These are phyloP conservation scores for Lasioglossum figueresi DNA, from an alignment of 2,888 invertebrate species.

Conservation along the genomic window DNA sequence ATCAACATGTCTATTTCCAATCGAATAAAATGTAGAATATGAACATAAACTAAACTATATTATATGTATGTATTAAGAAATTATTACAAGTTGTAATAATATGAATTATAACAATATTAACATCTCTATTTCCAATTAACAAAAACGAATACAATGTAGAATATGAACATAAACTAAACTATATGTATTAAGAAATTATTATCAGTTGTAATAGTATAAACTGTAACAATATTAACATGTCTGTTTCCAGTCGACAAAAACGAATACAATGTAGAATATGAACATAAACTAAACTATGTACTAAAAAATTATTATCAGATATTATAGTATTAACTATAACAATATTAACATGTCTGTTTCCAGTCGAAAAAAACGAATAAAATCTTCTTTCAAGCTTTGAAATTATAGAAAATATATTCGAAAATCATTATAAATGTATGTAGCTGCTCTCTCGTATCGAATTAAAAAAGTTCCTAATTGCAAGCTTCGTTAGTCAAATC, in stretches of 20 bases:
- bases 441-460: neutral
- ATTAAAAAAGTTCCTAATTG: slow-evolving; percentile 41
- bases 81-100: neutral
- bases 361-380: neutral
- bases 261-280: neutral
- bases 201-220: neutral
- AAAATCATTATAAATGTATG: neutral
- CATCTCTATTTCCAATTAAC: neutral
- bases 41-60: neutral
- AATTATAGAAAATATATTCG: slow-evolving; percentile 1
- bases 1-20: too few relatives aligned
- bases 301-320: neutral
- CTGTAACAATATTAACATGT: neutral
- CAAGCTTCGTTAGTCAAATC: slow-evolving; percentile 27
- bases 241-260: neutral
- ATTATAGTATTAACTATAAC: neutral
- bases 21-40: neutral
- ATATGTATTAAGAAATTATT: neutral
- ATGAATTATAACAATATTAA: neutral
- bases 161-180: neutral
- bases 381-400: neutral
- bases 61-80: too few relatives aligned
- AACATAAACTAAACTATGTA: neutral
- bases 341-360: neutral
- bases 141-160: neutral